Base-by-base conservation (phyloP, 2,113 vertebrate species). In the Canis aureus region DNA sequence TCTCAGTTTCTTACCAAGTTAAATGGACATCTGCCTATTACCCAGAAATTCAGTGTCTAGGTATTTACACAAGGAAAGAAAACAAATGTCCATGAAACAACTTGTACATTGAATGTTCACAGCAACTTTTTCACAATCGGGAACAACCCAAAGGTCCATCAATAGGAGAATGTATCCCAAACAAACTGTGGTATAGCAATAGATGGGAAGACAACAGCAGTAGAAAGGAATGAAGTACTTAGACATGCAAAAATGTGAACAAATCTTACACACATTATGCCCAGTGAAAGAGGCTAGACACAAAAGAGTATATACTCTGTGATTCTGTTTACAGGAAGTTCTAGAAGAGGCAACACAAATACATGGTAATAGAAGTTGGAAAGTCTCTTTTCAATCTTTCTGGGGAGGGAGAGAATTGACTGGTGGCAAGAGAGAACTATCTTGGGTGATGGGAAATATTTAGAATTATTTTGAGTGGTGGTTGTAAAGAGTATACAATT, bases 31-130 rank as follows among this genome's bases (percentile, higher is more conserved):
- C 62, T 95, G 74, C 53, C 38, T 67, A 2, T 82, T 64, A 91
- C n/a, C n/a, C 8, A 91, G 49, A 16, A 66, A n/a, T 78, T 83
- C 53, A 12, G 32, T 43, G 87, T 8, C 60, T 86, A 59, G 35
- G 38, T 82, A 49, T 51, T 91, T 82, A 64, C 51, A 60, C 49
- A 85, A 62, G 82, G 89, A 92, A 95, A 94, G 32, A 87, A 80
- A 78, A 93, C 69, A 91, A 83, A 71, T 83, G 22, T 66, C 74
- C 17, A 7, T 94, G 62, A 83, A 94, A 80, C 11, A 2, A 53
- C n/a, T 90, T 96, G 55, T 38, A 73, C 2, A 93, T 35, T 23
- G 16, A 71, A 74, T 87, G 29, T 82, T 92, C 38, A 49, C n/a
- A 67, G 27, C 49, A 80, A 20, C 17, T 91, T 85, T 66, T 74